Evolutionary conservation across 2,888 invertebrate genomes (phyloP).

Genomic region (Piscicola geometra): DNA sequence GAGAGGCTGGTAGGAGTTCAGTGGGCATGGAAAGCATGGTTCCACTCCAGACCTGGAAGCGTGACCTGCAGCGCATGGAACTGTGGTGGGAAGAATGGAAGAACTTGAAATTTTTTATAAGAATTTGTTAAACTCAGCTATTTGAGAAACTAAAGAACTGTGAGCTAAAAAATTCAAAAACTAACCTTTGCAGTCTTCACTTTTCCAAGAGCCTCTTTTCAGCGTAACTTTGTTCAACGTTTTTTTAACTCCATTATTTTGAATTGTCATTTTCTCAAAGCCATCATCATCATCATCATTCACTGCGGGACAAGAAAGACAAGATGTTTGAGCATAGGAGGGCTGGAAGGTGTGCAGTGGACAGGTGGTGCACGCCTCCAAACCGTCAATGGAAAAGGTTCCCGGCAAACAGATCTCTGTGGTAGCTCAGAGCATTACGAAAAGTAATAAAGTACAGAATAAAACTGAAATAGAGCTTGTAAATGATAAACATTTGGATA

Average conservation of each 20-base stretch:
- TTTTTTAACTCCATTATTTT: background rate
- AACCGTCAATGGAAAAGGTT: conserved; percentile 54
- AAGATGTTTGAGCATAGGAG: conserved; percentile 52
- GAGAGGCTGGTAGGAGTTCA: conserved; percentile 56
- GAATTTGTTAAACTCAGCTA: background rate
- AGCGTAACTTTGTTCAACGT: conserved; percentile 51
- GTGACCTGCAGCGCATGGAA: conserved; percentile 62
- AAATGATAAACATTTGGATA: no score
- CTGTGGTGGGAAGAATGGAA: conserved; percentile 56
- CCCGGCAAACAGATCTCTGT: conserved; percentile 57
- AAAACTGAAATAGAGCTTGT: background rate
- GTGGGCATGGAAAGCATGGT: conserved; percentile 62
- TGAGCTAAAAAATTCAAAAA: no score
- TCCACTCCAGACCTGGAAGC: conserved; percentile 59
- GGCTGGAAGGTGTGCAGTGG: conserved; percentile 53
- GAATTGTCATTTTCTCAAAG: background rate
- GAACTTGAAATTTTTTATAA: background rate
- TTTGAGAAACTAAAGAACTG: background rate
- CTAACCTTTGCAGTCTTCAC: conserved; percentile 62
- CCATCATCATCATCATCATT: background rate
- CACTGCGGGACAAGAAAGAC: conserved; percentile 51
- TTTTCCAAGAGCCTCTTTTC: conserved; percentile 52
- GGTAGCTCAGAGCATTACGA: no score
- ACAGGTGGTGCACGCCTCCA: conserved; percentile 58
- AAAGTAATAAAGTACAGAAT: background rate